Percentiles rank a stretch among this genome's conserved stretches.
Evolutionary conservation across 2,888 invertebrate genomes (phyloP).

Genomic region (Pammene fasciana): DNA sequence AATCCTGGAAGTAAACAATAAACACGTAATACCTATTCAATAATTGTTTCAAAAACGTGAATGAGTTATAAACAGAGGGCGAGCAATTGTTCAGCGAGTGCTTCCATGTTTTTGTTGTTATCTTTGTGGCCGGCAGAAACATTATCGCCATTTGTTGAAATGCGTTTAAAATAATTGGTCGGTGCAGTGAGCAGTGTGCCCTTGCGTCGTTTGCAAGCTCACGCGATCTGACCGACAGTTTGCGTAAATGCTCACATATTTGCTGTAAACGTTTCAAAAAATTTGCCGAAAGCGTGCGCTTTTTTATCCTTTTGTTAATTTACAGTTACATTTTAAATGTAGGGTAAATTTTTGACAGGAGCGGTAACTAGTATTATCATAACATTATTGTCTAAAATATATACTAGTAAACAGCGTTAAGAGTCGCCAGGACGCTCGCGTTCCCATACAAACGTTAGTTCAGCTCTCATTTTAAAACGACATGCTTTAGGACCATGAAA

Average conservation of each 20-base stretch:
- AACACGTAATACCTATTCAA: constrained; percentile 3
- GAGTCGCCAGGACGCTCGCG: too few species aligned
- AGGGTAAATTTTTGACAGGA: neutral
- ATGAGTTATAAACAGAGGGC: constrained; percentile 54
- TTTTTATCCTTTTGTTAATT: neutral
- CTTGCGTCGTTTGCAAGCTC: constrained; percentile 70
- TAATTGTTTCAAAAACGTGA: constrained; percentile 33
- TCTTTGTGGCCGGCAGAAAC: constrained; percentile 71
- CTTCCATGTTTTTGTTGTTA: constrained; percentile 69
- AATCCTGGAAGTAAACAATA: neutral
- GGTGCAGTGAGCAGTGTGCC: constrained; percentile 71
- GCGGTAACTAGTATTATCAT: too few species aligned
- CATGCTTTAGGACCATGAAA: too few species aligned
- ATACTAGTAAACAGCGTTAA: too few species aligned
- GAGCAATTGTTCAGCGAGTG: constrained; percentile 66
- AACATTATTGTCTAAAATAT: too few species aligned
- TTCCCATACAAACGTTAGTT: too few species aligned
- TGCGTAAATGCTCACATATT: constrained; percentile 81
- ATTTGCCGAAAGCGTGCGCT: constrained; percentile 56
- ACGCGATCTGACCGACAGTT: constrained; percentile 72
- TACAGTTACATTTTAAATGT: constrained; percentile 28
- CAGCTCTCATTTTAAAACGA: too few species aligned
- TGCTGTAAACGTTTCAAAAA: constrained; percentile 70
- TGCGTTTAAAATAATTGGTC: constrained; percentile 82
- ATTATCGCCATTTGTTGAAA: constrained; percentile 83